Evolutionary conservation across 2,888 invertebrate genomes (phyloP), one percentile per base, ranked within the genome.

Genomic region (Galerucella nymphaeae): DNA sequence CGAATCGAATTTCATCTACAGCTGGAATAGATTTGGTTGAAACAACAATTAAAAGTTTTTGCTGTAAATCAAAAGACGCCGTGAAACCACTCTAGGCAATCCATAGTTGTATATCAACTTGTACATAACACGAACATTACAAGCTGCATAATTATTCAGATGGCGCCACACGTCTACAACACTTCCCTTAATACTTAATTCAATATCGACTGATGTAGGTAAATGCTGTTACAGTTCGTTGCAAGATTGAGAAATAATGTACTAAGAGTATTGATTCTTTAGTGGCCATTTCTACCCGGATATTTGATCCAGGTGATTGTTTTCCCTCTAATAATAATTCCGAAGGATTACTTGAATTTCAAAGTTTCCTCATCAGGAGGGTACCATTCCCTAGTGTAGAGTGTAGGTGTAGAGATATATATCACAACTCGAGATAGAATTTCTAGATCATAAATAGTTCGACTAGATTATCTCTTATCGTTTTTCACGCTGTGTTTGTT

Each of bases 111-210:
- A 58, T 23, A 23, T 14, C 14, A 20, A 30, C 18, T 53, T 30
- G 53, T 10, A 18, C 53, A 53, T 30, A 65, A 50, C 53, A 65
- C 50, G 16, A 45, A 65, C 64, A 53, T 65, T 53, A 65, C 30
- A 65, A 23, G 16, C 38, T 30, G 23, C 20, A 50, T 38, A 50
- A 30, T 65, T 65, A 65, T 65, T 65, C 53, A 65, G 64, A 65
- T 65, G 64, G 53, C 64, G 64, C 53, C 64, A 65, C 53, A 65
- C 64, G 53, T 53, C 53, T 30, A 30, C 30, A 30, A 30, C 8
- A 30, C 8, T 30, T 30, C 30, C 38, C 50, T 53, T 48, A 65
- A 65, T 65, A 53, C 16, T 65, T 30, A 50, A 53, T 53, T 38
- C 11, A 65, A 53, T 13, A 53, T 50, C 23, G 62, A 45, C 62